Evolutionary conservation across 2,888 invertebrate species (phyloP).

Genomic region (Noctuana brunneofusca): DNA sequence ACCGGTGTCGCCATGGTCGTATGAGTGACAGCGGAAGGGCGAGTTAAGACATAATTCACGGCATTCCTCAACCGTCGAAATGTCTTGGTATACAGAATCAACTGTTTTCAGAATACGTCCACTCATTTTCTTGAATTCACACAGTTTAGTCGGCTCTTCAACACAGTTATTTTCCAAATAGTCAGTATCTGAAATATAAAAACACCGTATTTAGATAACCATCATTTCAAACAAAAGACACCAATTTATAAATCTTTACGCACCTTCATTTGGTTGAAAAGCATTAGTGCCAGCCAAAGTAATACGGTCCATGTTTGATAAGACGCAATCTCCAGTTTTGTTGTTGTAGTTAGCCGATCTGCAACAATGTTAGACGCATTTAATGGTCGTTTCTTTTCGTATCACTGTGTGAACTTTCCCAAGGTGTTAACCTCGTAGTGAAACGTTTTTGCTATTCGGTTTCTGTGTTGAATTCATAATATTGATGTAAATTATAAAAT

Average conservation of each 20-base stretch:
- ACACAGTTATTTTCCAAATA: constrained; percentile 97
- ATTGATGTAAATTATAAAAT: constrained; percentile 30
- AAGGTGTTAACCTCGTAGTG: constrained; percentile 47
- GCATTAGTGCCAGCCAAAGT: constrained; percentile 92
- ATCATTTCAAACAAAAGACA: constrained; percentile 11
- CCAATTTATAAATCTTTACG: constrained; percentile 28
- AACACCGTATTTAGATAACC: constrained; percentile 34
- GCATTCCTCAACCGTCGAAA: constrained; percentile 93
- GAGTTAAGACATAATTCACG: constrained; percentile 94
- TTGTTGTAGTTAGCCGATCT: constrained; percentile 96
- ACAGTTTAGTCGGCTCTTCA: constrained; percentile 95
- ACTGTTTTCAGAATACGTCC: constrained; percentile 96
- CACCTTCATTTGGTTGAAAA: constrained; percentile 87
- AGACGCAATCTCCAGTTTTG: constrained; percentile 91
- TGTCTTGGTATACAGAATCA: constrained; percentile 95
- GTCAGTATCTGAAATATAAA: constrained; percentile 80
- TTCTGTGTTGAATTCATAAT: constrained; percentile 32
- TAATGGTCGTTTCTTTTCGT: constrained; percentile 56
- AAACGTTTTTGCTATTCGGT: constrained; percentile 46
- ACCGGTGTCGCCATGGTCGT: constrained; percentile 96
- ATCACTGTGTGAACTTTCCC: constrained; percentile 73
- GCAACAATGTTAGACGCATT: constrained; percentile 62
- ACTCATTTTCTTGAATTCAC: constrained; percentile 95
- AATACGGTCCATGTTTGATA: constrained; percentile 95
- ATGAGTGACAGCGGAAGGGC: constrained; percentile 95